A percentile compares a stretch with the other conserved stretches of the same genome.
These are phyloP conservation scores for Melipona quadrifasciata DNA, from an alignment of 1,140 invertebrate species.

Conservation along the genomic window DNA sequence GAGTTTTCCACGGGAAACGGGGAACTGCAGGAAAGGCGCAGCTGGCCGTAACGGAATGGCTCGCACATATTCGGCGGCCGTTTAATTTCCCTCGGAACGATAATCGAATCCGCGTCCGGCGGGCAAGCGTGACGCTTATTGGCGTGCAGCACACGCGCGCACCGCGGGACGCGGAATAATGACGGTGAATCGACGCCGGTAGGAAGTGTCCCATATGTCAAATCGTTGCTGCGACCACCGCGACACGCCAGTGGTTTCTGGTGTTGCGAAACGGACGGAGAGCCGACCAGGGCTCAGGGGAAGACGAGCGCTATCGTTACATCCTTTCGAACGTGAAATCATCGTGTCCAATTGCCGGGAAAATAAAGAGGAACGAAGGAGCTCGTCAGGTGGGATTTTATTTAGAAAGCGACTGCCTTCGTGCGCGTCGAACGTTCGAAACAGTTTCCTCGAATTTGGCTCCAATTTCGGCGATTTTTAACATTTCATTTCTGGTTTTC, in stretches of 20 bases:
- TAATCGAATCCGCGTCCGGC: conserved; percentile 38
- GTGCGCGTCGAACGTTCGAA: too few species aligned
- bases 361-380: too few species aligned
- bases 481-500: too few species aligned
- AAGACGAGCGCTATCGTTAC: neutral
- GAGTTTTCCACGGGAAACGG: neutral
- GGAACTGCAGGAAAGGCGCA: neutral
- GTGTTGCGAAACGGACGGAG: conserved; percentile 28
- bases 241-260: conserved; percentile 20
- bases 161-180: conserved; percentile 31
- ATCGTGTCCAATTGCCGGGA: neutral
- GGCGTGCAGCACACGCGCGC: conserved; percentile 32
- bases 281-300: neutral
- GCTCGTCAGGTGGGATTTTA: neutral
- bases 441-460: too few species aligned
- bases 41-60: neutral
- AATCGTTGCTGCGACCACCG: conserved; percentile 37
- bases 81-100: conserved; percentile 32
- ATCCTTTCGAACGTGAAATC: neutral
- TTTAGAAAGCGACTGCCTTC: too few species aligned
- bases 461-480: too few species aligned
- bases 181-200: conserved; percentile 38
- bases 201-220: conserved; percentile 48
- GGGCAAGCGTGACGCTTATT: conserved; percentile 44
- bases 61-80: neutral